phyloP scores from a whole-genome alignment of 2,797 vertebrate species.

The Parauchenoglanis ngamensis region DNA sequence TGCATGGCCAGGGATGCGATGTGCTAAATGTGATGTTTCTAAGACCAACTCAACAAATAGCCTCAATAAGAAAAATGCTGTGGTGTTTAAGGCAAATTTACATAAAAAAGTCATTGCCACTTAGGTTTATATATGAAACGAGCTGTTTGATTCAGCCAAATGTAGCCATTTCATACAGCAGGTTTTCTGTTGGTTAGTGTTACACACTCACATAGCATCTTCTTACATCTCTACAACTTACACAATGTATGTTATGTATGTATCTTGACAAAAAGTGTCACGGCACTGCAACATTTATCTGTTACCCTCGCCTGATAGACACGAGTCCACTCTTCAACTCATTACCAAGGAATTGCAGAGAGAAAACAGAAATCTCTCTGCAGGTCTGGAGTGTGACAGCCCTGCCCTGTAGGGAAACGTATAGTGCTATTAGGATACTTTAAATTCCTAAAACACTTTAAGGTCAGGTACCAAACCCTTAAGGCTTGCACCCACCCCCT shows the following conservation, averaged over 20 bases:
- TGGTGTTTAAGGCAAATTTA: not conserved
- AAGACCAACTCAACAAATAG: not conserved
- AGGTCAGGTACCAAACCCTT: slow-evolving; percentile 1
- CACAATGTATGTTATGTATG: not conserved
- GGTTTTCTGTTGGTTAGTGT: not conserved
- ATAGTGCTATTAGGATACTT: slow-evolving; percentile 18
- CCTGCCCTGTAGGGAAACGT: slow-evolving; percentile 16
- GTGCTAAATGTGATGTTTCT: not conserved
- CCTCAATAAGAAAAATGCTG: not conserved
- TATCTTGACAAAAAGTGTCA: not conserved
- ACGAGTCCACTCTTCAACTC: not conserved
- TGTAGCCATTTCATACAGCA: not conserved
- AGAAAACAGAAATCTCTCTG: not conserved
- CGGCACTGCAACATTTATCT: not conserved
- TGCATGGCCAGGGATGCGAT: not conserved
- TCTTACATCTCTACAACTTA: not conserved
- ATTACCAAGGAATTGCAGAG: not conserved
- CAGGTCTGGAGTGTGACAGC: not conserved
- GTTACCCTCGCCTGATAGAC: not conserved
- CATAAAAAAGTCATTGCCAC: not conserved
- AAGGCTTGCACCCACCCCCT: not conserved
- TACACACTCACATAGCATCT: not conserved
- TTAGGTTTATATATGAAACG: not conserved
- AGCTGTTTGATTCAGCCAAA: not conserved
- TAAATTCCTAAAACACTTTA: slow-evolving; percentile 24